Conservation (phyloP, 2,113 vertebrate species). For the Sisor rabdophorus region DNA sequence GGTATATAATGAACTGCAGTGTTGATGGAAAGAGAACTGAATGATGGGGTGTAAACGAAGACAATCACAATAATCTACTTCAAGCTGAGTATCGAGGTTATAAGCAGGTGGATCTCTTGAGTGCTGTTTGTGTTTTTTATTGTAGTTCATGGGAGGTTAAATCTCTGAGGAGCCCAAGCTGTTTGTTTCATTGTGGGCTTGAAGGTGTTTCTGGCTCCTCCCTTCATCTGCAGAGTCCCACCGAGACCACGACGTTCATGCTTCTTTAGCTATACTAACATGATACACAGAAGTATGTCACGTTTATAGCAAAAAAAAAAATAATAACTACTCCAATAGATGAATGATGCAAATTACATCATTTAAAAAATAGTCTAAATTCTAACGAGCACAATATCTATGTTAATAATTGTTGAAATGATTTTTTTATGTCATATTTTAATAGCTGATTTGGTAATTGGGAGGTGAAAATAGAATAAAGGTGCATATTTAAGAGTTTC, state of each 20-base stretch:
- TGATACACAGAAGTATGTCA: not conserved
- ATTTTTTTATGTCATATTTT: not conserved
- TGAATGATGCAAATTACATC: no score
- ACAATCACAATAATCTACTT: not conserved
- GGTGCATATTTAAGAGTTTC: not conserved
- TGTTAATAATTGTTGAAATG: no score
- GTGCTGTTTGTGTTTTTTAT: constrained; percentile 22
- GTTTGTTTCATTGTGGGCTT: constrained; percentile 28
- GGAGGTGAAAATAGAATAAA: constrained; percentile 5
- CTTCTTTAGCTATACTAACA: not conserved
- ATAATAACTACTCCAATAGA: no score
- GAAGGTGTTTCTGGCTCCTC: constrained; percentile 11
- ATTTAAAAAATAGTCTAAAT: not conserved
- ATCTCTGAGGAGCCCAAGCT: constrained; percentile 19
- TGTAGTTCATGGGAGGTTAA: constrained; percentile 7
- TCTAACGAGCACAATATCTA: not conserved
- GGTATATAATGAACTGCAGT: not conserved
- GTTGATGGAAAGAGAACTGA: not conserved
- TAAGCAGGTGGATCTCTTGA: constrained; percentile 5
- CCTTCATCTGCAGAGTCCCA: constrained; percentile 25
- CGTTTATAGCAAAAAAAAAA: no score
- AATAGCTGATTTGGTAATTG: not conserved
- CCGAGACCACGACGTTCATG: not conserved
- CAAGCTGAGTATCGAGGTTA: not conserved
- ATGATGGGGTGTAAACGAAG: not conserved